A percentile compares a stretch with the other conserved stretches of the same genome.
Evolutionary conservation across 2,113 vertebrate species (phyloP).

Genomic region (Ailurus styani): DNA sequence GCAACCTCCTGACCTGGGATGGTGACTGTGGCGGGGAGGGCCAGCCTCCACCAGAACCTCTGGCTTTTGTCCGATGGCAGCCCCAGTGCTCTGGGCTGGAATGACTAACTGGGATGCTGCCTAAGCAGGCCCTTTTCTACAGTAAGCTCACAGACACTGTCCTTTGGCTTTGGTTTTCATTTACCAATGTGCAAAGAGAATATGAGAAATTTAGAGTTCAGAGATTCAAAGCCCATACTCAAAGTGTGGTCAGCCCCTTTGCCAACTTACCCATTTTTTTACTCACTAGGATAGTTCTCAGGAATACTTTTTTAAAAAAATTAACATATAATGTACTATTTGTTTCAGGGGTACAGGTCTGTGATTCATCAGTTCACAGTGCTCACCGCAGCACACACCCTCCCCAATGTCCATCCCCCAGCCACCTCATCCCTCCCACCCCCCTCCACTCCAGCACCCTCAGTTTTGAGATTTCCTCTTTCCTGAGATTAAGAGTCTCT

Average conservation of each 20-base stretch:
- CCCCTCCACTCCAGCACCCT: too few relatives aligned
- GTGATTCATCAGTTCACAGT: too few relatives aligned
- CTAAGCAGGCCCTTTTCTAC: too few relatives aligned
- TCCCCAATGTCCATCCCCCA: too few relatives aligned
- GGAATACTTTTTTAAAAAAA: background rate
- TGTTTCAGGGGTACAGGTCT: too few relatives aligned
- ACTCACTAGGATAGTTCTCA: background rate
- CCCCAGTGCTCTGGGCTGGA: background rate
- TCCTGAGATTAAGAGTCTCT: too few relatives aligned
- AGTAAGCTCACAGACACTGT: background rate
- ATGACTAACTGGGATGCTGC: too few relatives aligned
- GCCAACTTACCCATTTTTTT: background rate
- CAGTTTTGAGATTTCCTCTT: too few relatives aligned
- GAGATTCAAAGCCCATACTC: background rate
- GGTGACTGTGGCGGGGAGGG: too few relatives aligned
- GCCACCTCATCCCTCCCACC: too few relatives aligned
- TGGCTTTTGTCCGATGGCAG: fast-evolving
- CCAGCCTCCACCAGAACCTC: background rate
- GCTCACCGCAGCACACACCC: too few relatives aligned
- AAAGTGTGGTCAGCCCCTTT: background rate
- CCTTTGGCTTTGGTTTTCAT: background rate
- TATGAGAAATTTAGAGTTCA: background rate
- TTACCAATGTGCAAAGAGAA: background rate
- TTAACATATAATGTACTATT: too few relatives aligned
- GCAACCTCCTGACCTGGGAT: background rate